Evolutionary conservation across 2,113 vertebrate genomes (phyloP).

Genomic region (Okapia johnstoni): DNA sequence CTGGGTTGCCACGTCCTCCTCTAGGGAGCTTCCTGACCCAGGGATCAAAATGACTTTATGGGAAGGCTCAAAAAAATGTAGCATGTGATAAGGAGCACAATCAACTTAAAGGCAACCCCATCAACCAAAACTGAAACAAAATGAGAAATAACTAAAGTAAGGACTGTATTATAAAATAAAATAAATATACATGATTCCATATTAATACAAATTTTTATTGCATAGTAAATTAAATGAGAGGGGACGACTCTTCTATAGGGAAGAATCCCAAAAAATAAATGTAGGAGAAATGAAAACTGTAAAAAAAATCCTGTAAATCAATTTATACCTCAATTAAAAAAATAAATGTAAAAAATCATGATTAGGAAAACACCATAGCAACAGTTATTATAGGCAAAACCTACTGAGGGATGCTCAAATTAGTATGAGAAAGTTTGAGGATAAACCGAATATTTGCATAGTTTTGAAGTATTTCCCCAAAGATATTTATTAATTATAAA

Average conservation of each 20-base stretch:
- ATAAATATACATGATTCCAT: neutral
- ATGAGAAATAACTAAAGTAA: neutral
- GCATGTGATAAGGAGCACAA: neutral
- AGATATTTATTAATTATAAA: neutral
- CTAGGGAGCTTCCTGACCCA: neutral
- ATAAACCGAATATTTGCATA: neutral
- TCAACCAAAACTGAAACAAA: neutral
- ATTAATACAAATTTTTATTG: neutral
- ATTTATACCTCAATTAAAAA: neutral
- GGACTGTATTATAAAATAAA: neutral
- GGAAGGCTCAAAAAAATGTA: neutral
- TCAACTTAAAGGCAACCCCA: neutral
- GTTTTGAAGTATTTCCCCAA: neutral
- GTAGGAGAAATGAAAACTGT: neutral
- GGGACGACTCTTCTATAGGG: neutral
- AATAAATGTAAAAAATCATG: neutral
- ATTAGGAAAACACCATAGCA: neutral
- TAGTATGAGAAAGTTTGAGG: neutral
- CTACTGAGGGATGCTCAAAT: neutral
- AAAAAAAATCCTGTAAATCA: neutral
- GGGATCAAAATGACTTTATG: neutral
- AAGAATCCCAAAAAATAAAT: neutral
- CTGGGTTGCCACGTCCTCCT: neutral
- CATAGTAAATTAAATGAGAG: neutral
- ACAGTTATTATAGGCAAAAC: neutral